These are phyloP conservation scores for Hoplostethus mediterraneus DNA, from an alignment of 2,797 vertebrate genomes.

Conservation along the genomic window DNA sequence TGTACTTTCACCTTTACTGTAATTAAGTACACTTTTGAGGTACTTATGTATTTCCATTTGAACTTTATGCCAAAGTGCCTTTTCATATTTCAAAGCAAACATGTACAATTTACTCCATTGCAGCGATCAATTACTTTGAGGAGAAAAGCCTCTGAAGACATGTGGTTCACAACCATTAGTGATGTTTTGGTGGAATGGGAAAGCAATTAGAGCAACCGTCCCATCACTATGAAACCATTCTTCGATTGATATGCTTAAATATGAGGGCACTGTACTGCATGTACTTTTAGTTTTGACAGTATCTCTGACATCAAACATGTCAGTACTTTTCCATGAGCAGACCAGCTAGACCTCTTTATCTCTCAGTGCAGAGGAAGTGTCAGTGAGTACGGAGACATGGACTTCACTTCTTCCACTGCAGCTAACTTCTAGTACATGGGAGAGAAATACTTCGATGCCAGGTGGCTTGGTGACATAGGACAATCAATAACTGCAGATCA, in stretches of 20 bases:
- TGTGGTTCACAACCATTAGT: conserved; percentile 38
- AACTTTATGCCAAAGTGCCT: not conserved
- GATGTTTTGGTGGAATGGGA: conserved; percentile 48
- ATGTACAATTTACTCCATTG: conserved; percentile 11
- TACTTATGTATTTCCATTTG: conserved; percentile 29
- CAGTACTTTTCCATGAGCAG: not conserved
- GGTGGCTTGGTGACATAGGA: no score
- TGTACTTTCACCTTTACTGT: no score
- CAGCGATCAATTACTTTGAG: conserved; percentile 27
- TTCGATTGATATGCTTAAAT: conserved; percentile 19
- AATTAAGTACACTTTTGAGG: not conserved
- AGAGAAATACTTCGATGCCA: no score
- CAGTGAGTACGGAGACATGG: no score
- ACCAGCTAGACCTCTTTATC: no score
- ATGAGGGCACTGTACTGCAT: conserved; percentile 1
- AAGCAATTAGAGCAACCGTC: conserved; percentile 27
- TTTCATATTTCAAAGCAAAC: conserved; percentile 12
- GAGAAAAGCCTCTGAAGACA: conserved; percentile 31
- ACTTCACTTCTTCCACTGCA: no score
- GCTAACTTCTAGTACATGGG: no score
- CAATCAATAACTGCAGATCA: no score
- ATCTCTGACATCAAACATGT: conserved; percentile 1
- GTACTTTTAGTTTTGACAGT: conserved; percentile 8
- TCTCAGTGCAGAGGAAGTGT: no score
- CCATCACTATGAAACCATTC: conserved; percentile 23